A percentile compares a stretch with the other conserved stretches of the same genome.
These are phyloP conservation scores for Setipinna tenuifilis DNA, from an alignment of 2,797 vertebrate species.

Conservation along the genomic window DNA sequence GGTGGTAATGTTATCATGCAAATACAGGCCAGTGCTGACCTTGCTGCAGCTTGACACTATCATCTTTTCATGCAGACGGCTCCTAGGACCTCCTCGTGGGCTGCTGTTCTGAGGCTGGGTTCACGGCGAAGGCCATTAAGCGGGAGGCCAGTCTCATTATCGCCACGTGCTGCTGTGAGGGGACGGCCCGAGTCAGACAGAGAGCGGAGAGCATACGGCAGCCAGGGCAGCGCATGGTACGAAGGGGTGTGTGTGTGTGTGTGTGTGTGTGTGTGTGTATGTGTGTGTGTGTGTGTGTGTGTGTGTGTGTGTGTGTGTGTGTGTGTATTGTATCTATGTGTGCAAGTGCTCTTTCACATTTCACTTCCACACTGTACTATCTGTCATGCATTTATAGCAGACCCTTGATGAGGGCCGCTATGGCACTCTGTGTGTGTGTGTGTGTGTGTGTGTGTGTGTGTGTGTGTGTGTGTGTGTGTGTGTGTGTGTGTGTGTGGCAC, in stretches of 20 bases:
- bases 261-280: too few species aligned
- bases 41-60: background rate
- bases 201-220: background rate
- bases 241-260: background rate
- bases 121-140: background rate
- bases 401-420: conserved; percentile 31
- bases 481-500: background rate
- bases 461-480: background rate
- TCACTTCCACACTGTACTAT: conserved; percentile 45
- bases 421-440: background rate
- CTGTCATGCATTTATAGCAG: conserved; percentile 40
- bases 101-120: background rate
- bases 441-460: background rate
- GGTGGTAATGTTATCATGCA: too few species aligned
- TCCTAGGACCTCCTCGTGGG: background rate
- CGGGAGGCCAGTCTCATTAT: background rate
- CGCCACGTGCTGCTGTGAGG: background rate
- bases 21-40: too few species aligned
- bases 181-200: background rate
- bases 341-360: conserved; percentile 2
- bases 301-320: too few species aligned
- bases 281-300: too few species aligned
- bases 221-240: background rate
- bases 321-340: too few species aligned
- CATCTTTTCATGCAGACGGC: background rate